phyloP scores from a whole-genome alignment of 2,113 vertebrate species.

The Carassius auratus region DNA sequence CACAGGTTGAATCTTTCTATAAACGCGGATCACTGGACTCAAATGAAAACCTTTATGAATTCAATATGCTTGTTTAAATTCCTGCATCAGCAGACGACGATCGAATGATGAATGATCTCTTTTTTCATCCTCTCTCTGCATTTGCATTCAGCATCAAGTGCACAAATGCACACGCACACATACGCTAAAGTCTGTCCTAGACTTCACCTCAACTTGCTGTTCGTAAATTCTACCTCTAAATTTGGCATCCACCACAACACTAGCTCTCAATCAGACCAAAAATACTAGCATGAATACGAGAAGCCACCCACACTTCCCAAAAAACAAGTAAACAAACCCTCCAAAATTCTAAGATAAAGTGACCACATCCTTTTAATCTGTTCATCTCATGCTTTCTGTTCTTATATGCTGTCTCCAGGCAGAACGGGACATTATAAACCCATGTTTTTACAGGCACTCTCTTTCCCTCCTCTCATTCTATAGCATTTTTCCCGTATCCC shows the following conservation, averaged over 20 bases:
- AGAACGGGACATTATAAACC: slow-evolving; percentile 35
- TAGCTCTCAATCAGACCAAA: neutral
- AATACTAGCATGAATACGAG: neutral
- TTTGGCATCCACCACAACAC: neutral
- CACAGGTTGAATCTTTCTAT: slow-evolving; percentile 10
- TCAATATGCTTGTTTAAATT: slow-evolving; percentile 24
- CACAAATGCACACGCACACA: neutral
- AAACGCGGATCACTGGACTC: slow-evolving; percentile 10
- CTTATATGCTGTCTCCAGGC: slow-evolving; percentile 54
- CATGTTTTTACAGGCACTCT: slow-evolving; percentile 17
- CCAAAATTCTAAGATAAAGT: slow-evolving; percentile 2
- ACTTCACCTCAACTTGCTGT: slow-evolving; percentile 23
- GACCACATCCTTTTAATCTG: slow-evolving; percentile 19
- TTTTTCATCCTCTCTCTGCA: neutral
- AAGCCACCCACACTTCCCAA: slow-evolving; percentile 2
- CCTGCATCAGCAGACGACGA: neutral
- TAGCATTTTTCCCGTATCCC: slow-evolving; percentile 63
- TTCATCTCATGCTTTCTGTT: slow-evolving; percentile 2
- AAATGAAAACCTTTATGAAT: slow-evolving; percentile 25
- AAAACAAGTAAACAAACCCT: neutral
- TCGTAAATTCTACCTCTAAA: neutral
- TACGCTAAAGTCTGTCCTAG: neutral
- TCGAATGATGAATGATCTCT: neutral
- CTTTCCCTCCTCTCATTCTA: slow-evolving; percentile 33
- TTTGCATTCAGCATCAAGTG: neutral